Conservation (phyloP, 23 tunicate species). For the Aplidium turbinatum region DNA sequence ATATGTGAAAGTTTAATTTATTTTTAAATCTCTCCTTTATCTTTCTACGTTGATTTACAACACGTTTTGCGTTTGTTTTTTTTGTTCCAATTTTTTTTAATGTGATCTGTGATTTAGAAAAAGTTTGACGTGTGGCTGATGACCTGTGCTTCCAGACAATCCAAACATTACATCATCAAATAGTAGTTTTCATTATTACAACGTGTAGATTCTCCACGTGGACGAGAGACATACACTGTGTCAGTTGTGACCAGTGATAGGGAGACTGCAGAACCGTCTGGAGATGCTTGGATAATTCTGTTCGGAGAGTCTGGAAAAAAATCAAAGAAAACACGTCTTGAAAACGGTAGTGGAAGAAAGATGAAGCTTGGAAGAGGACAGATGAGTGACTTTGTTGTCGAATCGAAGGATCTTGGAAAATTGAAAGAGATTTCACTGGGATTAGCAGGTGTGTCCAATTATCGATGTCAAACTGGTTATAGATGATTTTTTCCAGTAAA, state of each 20-base stretch:
- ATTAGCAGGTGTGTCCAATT: constrained; percentile 35
- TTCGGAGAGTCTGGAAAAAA: constrained; percentile 45
- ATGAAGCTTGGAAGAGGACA: constrained; percentile 34
- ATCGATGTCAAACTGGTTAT: no score
- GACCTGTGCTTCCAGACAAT: no score
- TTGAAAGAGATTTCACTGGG: constrained; percentile 54
- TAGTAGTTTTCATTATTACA: neutral
- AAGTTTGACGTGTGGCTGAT: no score
- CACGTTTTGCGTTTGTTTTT: no score
- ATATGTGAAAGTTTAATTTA: no score
- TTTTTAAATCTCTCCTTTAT: no score
- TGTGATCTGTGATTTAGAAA: no score
- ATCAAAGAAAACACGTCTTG: constrained; percentile 31
- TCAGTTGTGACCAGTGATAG: constrained; percentile 35
- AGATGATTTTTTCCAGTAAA: no score
- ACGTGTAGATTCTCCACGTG: constrained; percentile 26
- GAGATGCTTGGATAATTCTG: constrained; percentile 61
- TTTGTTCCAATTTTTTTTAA: no score
- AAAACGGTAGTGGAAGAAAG: constrained; percentile 26
- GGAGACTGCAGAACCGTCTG: constrained; percentile 47
- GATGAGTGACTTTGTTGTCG: constrained; percentile 34
- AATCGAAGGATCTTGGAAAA: constrained; percentile 36
- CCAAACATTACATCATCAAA: no score
- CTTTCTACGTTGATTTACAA: no score
- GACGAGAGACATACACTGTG: constrained; percentile 34